phyloP scores from a whole-genome alignment of 2,797 vertebrate genomes.

The Myotis myotis region DNA sequence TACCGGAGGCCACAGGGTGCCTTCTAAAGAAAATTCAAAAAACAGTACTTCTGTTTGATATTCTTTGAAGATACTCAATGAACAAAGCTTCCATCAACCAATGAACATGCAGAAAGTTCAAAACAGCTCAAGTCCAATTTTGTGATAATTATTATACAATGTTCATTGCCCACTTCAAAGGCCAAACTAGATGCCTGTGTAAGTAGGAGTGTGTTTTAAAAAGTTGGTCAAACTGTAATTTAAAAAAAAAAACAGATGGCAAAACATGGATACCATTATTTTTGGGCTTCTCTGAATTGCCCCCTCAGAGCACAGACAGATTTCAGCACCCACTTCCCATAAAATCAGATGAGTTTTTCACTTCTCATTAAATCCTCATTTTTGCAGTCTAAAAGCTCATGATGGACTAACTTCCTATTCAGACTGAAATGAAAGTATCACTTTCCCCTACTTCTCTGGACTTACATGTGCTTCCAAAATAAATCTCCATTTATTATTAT shows the following conservation, averaged over 20 bases:
- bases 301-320: conserved; percentile 45
- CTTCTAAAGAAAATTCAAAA: conserved; percentile 53
- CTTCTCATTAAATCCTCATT: conserved; percentile 54
- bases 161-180: conserved; percentile 57
- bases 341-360: conserved; percentile 53
- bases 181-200: neutral
- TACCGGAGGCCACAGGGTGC: conserved; percentile 3
- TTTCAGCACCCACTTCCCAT: conserved; percentile 33
- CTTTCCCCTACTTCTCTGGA: neutral
- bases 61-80: conserved; percentile 63
- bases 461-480: conserved; percentile 40
- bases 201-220: neutral
- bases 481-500: neutral
- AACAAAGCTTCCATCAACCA: neutral
- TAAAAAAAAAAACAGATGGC: conserved; percentile 43
- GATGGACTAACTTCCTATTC: neutral
- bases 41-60: conserved; percentile 18
- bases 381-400: conserved; percentile 13
- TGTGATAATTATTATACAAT: conserved; percentile 36
- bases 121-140: conserved; percentile 39
- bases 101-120: conserved; percentile 9
- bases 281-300: conserved; percentile 34
- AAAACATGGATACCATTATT: conserved; percentile 47
- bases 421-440: conserved; percentile 30
- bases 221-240: conserved; percentile 8